phyloP scores from a whole-genome alignment of 2,113 vertebrate genomes.

The Oreochromis tanganicae region DNA sequence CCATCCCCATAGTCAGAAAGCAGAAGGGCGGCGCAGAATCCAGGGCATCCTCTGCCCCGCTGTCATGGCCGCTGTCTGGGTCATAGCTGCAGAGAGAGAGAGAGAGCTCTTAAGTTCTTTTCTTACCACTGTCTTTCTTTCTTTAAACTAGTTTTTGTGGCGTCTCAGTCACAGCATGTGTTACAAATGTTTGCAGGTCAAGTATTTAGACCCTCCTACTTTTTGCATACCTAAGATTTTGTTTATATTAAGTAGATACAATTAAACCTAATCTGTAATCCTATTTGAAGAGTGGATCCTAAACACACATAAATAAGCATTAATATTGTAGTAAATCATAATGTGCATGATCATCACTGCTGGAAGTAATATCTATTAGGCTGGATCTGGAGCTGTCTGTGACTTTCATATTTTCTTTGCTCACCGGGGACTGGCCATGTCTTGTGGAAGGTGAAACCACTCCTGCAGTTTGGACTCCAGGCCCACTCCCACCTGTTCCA shows the following conservation, averaged over 20 bases:
- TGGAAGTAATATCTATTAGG: not conserved
- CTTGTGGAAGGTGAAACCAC: slow-evolving; percentile 93
- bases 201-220: not conserved
- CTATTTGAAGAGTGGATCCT: not conserved
- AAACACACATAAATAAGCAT: not conserved
- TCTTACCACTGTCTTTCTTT: not conserved
- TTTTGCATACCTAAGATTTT: not conserved
- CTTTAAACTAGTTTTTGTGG: not conserved
- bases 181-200: not conserved
- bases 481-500: slow-evolving; percentile 84
- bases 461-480: slow-evolving; percentile 94
- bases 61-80: slow-evolving; percentile 94
- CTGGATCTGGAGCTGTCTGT: not conserved
- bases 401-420: not conserved
- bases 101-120: not conserved
- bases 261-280: not conserved
- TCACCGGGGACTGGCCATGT: slow-evolving; percentile 96
- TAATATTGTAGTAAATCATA: not conserved
- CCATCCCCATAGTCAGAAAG: slow-evolving; percentile 98
- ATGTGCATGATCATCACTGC: not conserved
- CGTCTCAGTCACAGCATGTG: not conserved
- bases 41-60: slow-evolving; percentile 85
- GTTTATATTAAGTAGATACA: not conserved
- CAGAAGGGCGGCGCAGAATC: slow-evolving; percentile 86
- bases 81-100: slow-evolving; percentile 77